phyloP scores from a whole-genome alignment of 2,888 invertebrate genomes.

The Cepaea hortensis region DNA sequence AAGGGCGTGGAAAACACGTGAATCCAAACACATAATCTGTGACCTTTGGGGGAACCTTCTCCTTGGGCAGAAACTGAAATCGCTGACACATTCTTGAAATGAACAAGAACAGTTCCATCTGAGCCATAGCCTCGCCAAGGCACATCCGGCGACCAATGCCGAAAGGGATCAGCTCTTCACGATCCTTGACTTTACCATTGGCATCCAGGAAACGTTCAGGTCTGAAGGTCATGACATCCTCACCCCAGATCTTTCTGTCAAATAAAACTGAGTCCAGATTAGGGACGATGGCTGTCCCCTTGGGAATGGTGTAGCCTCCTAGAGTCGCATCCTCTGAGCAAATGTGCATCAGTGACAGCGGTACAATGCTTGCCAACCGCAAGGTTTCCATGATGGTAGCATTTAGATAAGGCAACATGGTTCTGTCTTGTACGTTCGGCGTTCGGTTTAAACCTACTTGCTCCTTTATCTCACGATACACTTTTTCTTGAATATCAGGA shows the following conservation, averaged over 20 bases:
- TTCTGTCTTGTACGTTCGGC: constrained; percentile 53
- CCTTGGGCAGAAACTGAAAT: constrained; percentile 42
- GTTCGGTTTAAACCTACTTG: neutral
- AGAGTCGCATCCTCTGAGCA: constrained; percentile 58
- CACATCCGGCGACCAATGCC: constrained; percentile 51
- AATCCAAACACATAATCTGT: constrained; percentile 21
- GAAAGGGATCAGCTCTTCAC: constrained; percentile 54
- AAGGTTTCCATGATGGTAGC: constrained; percentile 27
- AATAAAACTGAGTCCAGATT: constrained; percentile 62
- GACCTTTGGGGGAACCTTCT: constrained; percentile 22
- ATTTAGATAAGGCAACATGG: neutral
- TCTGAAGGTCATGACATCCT: constrained; percentile 57
- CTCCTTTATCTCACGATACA: constrained; percentile 10
- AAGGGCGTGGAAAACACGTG: constrained; percentile 12
- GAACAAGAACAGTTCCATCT: constrained; percentile 44
- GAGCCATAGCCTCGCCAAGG: constrained; percentile 40
- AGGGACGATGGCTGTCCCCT: constrained; percentile 57
- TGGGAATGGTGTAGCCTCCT: constrained; percentile 67
- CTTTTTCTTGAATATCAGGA: neutral
- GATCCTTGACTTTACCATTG: constrained; percentile 47
- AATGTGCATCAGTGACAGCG: constrained; percentile 43
- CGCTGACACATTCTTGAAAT: constrained; percentile 37
- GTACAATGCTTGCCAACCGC: constrained; percentile 51
- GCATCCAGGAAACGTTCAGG: constrained; percentile 63
- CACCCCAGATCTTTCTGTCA: constrained; percentile 58